A percentile compares a stretch with the other conserved stretches of the same genome.
phyloP scores from a whole-genome alignment of 2,888 invertebrate genomes.

The Fragum whitleyi region DNA sequence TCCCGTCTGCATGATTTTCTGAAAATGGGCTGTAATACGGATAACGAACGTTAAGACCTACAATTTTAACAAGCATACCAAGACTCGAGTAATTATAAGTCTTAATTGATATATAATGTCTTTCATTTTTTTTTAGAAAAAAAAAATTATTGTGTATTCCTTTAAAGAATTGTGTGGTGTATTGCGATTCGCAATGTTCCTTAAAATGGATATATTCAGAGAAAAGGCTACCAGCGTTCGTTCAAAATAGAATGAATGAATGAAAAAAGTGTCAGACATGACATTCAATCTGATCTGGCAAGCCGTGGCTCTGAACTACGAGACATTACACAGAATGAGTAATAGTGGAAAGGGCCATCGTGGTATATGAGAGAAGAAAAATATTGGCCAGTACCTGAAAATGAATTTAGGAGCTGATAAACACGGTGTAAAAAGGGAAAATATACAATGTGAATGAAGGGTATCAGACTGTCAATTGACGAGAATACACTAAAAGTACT shows the following conservation, averaged over 20 bases:
- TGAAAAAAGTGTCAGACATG: not conserved
- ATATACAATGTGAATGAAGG: not conserved
- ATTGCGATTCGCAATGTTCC: conserved; percentile 13
- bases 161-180: not conserved
- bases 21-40: too few relatives aligned
- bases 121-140: not conserved
- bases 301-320: not conserved
- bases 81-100: conserved; percentile 7
- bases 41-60: too few relatives aligned
- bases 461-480: too few relatives aligned
- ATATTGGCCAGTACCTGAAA: not conserved
- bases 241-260: conserved; percentile 36
- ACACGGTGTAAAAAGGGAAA: not conserved
- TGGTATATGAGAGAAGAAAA: conserved; percentile 16
- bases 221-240: conserved; percentile 21
- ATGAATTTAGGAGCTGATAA: not conserved
- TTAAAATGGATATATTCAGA: conserved; percentile 19
- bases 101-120: conserved; percentile 2
- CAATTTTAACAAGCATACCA: not conserved
- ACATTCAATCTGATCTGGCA: too few relatives aligned
- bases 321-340: not conserved
- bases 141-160: not conserved
- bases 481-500: not conserved
- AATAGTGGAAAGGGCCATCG: conserved; percentile 21
- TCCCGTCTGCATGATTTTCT: too few relatives aligned